Evolutionary conservation across 2,113 vertebrate species (phyloP), one percentile per base, ranked within the genome.

Genomic region (Notarius lentiginosus): DNA sequence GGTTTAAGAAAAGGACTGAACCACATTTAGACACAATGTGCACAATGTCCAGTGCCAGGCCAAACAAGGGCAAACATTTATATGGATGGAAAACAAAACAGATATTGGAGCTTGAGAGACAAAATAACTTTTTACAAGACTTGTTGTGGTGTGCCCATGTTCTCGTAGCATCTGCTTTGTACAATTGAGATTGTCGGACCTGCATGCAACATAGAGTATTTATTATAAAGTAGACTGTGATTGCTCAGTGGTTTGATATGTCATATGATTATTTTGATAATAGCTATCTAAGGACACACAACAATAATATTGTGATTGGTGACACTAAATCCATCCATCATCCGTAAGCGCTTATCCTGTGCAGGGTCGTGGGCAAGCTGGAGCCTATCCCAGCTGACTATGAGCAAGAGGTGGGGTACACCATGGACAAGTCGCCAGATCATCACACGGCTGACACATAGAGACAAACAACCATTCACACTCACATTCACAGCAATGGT

Each of bases 11-110:
- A 88, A 82, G 83, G 83, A 83, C 30, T 65, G 75, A 76, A 82
- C 73, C 75, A n/a, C 77, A 15, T 20, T 90, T 84, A 89, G 91
- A 91, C 60, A 92, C 88, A 83, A 18, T 88, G 61, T 79, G 76
- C 77, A 72, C 51, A 83, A 70, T 47, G 61, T 15, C 5, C 56
- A 34, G 12, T 20, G 84, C 90, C 91, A 90, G 86, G 51, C 61
- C 87, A 88, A 92, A 92, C 87, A 90, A 89, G 84, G 79, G 83
- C 55, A 20, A 12, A 41, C 68, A 82, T 77, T 89, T 84, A 55
- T 87, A 79, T 70, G 51, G 34, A 63, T 58, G 20, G 82, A 82
- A 68, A 34, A 47, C 10, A 77, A 86, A 90, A 90, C 49, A 79
- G 27, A 66, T 79, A 79, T 5, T 61, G 22, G 10, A 83, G 30